Conservation (phyloP, 2,888 invertebrate species). For the Sisyra terminalis region DNA sequence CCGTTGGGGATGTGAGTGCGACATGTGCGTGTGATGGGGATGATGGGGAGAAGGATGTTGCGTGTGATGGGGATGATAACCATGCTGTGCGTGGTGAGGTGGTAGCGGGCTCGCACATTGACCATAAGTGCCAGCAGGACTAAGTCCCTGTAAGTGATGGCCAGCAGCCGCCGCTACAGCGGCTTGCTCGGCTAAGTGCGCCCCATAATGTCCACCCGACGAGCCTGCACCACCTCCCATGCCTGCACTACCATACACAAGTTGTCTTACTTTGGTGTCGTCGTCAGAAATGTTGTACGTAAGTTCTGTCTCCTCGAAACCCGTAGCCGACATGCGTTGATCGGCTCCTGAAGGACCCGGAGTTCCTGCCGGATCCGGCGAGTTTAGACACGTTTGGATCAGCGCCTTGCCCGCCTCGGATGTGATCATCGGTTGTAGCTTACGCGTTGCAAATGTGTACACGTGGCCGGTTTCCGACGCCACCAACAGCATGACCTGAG, state of each 20-base stretch:
- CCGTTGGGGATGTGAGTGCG: conserved; percentile 65
- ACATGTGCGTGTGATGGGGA: conserved; percentile 35
- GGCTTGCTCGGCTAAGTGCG: conserved; percentile 25
- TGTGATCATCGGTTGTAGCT: conserved; percentile 98
- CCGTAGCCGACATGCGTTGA: conserved; percentile 95
- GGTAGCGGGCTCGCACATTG: conserved; percentile 62
- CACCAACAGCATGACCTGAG: conserved; percentile 98
- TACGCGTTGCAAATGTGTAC: conserved; percentile 97
- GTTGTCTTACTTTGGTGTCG: conserved; percentile 94
- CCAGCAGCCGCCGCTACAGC: conserved; percentile 17
- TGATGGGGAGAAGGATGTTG: conserved; percentile 49
- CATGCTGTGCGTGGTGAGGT: conserved; percentile 21
- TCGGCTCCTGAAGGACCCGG: conserved; percentile 55
- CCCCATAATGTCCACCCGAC: conserved; percentile 24
- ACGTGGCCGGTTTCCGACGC: conserved; percentile 99
- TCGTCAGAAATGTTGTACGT: conserved; percentile 92
- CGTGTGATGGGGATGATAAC: conserved; percentile 35
- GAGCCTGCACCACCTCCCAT: conserved; percentile 24
- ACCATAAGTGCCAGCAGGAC: conserved; percentile 35
- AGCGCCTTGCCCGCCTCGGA: conserved; percentile 93
- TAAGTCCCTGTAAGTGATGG: conserved; percentile 34
- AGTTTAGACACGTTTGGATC: conserved; percentile 97
- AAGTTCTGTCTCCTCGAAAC: conserved; percentile 96
- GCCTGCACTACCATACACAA: conserved; percentile 58
- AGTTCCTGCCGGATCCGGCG: conserved; percentile 57